phyloP scores from a whole-genome alignment of 2,888 invertebrate species.

The Lasioglossum marginatum region DNA sequence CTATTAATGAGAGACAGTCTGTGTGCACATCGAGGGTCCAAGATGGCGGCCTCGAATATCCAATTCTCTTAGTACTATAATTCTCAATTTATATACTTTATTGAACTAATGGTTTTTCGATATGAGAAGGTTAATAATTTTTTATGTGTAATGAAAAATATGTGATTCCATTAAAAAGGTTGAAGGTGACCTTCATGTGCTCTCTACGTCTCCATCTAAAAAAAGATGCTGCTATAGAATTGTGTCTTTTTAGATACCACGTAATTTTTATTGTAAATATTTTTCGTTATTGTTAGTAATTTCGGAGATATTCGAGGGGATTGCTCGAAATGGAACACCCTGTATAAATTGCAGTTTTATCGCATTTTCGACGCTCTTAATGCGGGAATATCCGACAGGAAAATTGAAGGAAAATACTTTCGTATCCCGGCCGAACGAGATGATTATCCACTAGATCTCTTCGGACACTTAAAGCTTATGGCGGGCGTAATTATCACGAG shows the following conservation, averaged over 20 bases:
- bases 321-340: background rate
- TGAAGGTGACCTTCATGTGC: too few relatives aligned
- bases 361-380: background rate
- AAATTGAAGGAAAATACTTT: conserved; percentile 35
- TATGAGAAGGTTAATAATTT: background rate
- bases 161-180: too few relatives aligned
- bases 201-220: too few relatives aligned
- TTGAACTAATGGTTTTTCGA: background rate
- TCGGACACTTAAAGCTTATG: conserved; percentile 31
- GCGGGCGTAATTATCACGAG: conserved; percentile 53
- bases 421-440: conserved; percentile 6
- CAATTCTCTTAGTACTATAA: background rate
- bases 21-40: background rate
- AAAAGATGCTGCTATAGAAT: too few relatives aligned
- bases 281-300: background rate
- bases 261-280: too few relatives aligned
- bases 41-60: background rate
- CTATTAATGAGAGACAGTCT: background rate
- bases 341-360: background rate
- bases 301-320: background rate
- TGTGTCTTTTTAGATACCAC: too few relatives aligned
- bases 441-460: conserved; percentile 43
- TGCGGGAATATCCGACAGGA: background rate
- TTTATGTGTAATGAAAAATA: background rate
- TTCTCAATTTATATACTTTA: background rate